Evolutionary conservation across 2,888 invertebrate genomes (phyloP), one percentile per base, ranked within the genome.

Genomic region (Troides aeacus): DNA sequence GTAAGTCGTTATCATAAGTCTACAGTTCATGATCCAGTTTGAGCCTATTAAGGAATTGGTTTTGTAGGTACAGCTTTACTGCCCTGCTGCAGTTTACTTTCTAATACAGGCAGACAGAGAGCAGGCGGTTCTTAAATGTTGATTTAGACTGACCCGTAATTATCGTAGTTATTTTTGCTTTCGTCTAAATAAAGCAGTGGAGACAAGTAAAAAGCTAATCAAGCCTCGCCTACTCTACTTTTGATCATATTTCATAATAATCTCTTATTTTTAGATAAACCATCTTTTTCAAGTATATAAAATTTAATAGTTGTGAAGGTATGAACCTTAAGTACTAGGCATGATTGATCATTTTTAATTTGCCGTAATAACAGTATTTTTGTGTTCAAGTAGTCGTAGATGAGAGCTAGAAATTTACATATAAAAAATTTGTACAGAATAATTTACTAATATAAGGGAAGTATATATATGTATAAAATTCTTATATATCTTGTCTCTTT

Each of bases 81-180:
- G 62, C 62, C 67, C 46, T 15, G 66, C 50, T 61, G 39, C 61
- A 57, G 67, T 62, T 67, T 18, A 67, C 67, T 67, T 67, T 67
- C 67, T 67, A 67, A 62, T 57, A 67, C 36, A 42, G 5, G 5
- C 53, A 39, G 66, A 36, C 39, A 62, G 36, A 39, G 12, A 56
- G 62, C 30, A 53, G 36, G 30, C 42, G 46, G 67, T 42, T 63
- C 30, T 30, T n/a, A 68, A 68, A 50, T 46, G n/a, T 62, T 46
- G 57, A 57, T 36, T 7, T 42, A 57, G 57, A 12, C 42, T 39
- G 17, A 62, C 42, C 8, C 15, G 62, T 67, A 24, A 56, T 17
- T 50, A 50, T 21, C 23, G 18, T 56, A 24, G 1, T 56, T 50
- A 61, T 36, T 64, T 17, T 17, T 58, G 17, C 57, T 64, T 42